A percentile compares a stretch with the other conserved stretches of the same genome.
Conservation (phyloP, 2,797 vertebrate genomes). For the Tenualosa ilisha region DNA sequence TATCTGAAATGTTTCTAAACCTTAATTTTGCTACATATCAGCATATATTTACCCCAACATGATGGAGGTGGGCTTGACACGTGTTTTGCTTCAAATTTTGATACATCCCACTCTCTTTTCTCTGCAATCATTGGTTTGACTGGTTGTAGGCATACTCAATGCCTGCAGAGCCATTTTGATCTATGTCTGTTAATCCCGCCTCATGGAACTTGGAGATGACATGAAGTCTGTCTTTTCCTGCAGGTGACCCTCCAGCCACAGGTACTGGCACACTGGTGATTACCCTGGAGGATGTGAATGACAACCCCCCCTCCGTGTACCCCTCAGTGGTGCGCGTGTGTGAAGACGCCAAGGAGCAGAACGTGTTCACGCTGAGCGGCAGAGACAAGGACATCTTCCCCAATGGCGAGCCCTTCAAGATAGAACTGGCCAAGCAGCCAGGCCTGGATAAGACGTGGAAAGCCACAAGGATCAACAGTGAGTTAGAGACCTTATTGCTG, state of each 20-base stretch:
- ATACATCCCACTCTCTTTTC: too few relatives aligned
- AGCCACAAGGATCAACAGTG: constrained; percentile 90
- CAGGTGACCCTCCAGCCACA: constrained; percentile 89
- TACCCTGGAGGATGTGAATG: constrained; percentile 89
- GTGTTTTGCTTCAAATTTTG: too few relatives aligned
- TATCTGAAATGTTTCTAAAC: too few relatives aligned
- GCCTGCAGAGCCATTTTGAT: too few relatives aligned
- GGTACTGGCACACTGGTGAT: constrained; percentile 92
- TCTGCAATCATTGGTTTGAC: too few relatives aligned
- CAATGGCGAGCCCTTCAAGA: constrained; percentile 92
- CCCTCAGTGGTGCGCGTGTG: constrained; percentile 87
- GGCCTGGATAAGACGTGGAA: constrained; percentile 92
- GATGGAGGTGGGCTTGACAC: too few relatives aligned
- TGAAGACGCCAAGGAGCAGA: constrained; percentile 87
- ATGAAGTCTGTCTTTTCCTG: not conserved
- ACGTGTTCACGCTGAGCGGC: constrained; percentile 85
- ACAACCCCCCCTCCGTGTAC: constrained; percentile 88
- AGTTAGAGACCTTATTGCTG: constrained; percentile 60
- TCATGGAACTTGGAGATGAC: too few relatives aligned
- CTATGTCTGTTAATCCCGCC: too few relatives aligned
- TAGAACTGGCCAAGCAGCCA: constrained; percentile 88
- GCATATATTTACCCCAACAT: too few relatives aligned
- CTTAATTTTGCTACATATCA: too few relatives aligned
- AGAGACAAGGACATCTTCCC: constrained; percentile 89
- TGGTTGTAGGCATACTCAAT: too few relatives aligned